Evolutionary conservation across 2,113 vertebrate genomes (phyloP), one percentile per base, ranked within the genome.

Genomic region (Aplodontia rufa): DNA sequence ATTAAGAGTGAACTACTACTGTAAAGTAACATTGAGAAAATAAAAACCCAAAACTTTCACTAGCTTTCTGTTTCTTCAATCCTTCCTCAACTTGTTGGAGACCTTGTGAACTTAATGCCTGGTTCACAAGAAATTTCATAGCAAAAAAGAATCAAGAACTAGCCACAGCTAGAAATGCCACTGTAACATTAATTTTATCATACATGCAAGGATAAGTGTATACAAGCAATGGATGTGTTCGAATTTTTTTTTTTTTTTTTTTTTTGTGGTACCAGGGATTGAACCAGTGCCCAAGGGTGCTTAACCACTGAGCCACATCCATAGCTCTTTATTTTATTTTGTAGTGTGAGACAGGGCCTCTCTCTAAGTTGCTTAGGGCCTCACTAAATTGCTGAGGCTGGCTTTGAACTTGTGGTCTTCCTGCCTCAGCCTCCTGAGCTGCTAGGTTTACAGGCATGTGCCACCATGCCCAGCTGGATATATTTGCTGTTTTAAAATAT

Each of bases 21-120:
- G 35, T 87, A 83, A 76, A 95, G 60, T 74, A 76, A 82, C 51
- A 92, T 3, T 64, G 30, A 40, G 96, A 71, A 84, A 96, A 96
- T 6, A 55, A 55, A 55, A 20, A 26, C 1, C 40, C 58, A 96
- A 79, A 62, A 74, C 8, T 32, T 51, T 78, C 64, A 24, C 60
- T 81, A 58, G 32, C 37, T 81, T 75, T 85, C n/a, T 53, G 53
- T 69, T 78, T 16, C 58, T 90, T 87, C 24, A 66, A 60, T 64
- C 8, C 14, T 51, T 88, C n/a, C 16, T 87, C 11, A 55, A 58
- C 60, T 91, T 91, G n/a, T 69, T n/a, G 20, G 40, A 91, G 66
- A 83, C 3, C 6, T 91, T 80, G 16, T 87, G 30, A 96, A 82
- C 30, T 78, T 71, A 92, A 14, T 49, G 40, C 45, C 35, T 95